Conservation (phyloP, 2,888 invertebrate genomes). For the Anoplius nigerrimus region DNA sequence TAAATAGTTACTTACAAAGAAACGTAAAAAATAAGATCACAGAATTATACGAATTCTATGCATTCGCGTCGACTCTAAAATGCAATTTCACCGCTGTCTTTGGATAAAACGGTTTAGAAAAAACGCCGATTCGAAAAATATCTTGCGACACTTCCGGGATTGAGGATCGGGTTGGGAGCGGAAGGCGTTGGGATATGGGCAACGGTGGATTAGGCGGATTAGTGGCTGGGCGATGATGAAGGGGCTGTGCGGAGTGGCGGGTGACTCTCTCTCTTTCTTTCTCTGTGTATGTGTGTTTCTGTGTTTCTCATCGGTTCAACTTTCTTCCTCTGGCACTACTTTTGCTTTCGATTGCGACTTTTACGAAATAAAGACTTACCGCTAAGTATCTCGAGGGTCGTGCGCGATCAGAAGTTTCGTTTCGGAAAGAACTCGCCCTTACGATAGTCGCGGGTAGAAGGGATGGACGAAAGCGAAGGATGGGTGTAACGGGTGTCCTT, state of each 20-base stretch:
- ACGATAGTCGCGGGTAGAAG: constrained; percentile 11
- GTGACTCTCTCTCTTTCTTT: constrained; percentile 1
- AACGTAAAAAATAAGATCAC: constrained; percentile 57
- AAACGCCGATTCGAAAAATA: constrained; percentile 48
- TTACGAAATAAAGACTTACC: constrained; percentile 39
- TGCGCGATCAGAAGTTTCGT: constrained; percentile 18
- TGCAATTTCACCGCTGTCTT: constrained; percentile 26
- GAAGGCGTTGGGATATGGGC: too few relatives aligned
- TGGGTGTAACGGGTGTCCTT: constrained; percentile 4
- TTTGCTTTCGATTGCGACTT: constrained; percentile 12
- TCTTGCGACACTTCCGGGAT: constrained; percentile 45
- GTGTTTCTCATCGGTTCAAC: neutral
- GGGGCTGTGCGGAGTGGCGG: constrained; percentile 10
- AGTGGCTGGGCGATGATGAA: neutral
- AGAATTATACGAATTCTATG: constrained; percentile 54
- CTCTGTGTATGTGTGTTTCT: too few relatives aligned
- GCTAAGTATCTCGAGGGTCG: constrained; percentile 47
- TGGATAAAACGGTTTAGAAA: constrained; percentile 37
- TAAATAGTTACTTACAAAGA: constrained; percentile 48
- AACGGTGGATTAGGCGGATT: neutral
- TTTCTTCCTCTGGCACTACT: constrained; percentile 11
- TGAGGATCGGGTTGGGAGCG: constrained; percentile 5
- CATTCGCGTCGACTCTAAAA: constrained; percentile 30
- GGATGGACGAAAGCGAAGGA: constrained; percentile 6
- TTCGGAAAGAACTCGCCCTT: constrained; percentile 16